Evolutionary conservation across 1,140 invertebrate genomes (phyloP), one percentile per base, ranked within the genome.

Genomic region (Ylistrum balloti): DNA sequence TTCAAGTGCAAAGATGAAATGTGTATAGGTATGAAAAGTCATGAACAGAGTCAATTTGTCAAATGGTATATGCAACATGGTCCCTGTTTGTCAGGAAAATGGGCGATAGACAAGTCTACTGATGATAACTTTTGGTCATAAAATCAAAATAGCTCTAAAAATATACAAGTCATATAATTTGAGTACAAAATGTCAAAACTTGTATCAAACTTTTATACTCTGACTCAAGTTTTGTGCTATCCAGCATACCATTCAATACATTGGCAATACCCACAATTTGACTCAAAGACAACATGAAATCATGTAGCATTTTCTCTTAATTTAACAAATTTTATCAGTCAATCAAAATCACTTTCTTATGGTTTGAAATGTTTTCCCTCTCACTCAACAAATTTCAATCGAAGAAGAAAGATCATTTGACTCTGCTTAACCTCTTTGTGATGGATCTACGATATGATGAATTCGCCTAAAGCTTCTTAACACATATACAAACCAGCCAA

Each of bases 381-480:
- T 74, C 56, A 74, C 56, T 28, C 5, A 28, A 74, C n/a, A 28
- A n/a, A 74, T 74, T 38, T 74, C 56, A 28, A 74, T 28, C 22
- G n/a, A 28, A 74, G 1, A 74, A 74, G 22, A n/a, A 74, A 74
- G 20, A 9, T 74, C 22, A 74, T n/a, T n/a, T 74, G n/a, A 9
- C n/a, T 74, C 56, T 74, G n/a, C 22, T 17, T 3, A 74, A 28
- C 56, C 22, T 74, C 22, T 74, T 11, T 74, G 56, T 74, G 56
- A 38, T 74, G 28, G 9, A 74, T 74, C 22, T 74, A 45, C 20
- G 56, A 74, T 28, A 7, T 22, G 2, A 11, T 28, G n/a, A 74
- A 74, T 74, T 74, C 28, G 56, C 56, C 56, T 28, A 74, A 74
- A 74, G 56, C 56, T 74, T n/a, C n/a, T n/a, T 74, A 7, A 45